Percentiles rank a stretch among this genome's conserved stretches.
These are phyloP conservation scores for Phoxinus phoxinus DNA, from an alignment of 2,113 vertebrate species.

Conservation along the genomic window DNA sequence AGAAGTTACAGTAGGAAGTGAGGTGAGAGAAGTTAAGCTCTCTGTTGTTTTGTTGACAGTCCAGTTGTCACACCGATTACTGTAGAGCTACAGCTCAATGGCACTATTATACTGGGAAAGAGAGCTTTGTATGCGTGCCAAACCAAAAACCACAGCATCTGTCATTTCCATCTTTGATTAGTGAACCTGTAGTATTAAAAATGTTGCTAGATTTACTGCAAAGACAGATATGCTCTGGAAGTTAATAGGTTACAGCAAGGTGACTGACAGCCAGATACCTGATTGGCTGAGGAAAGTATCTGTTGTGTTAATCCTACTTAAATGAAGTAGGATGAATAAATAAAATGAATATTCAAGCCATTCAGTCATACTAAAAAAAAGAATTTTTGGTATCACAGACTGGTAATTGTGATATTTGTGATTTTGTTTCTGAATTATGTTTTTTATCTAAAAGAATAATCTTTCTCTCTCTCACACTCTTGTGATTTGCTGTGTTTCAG, in stretches of 20 bases:
- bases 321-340: background rate
- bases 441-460: background rate
- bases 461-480: background rate
- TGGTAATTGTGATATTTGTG: too few species aligned
- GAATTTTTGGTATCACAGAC: background rate
- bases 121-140: background rate
- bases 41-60: background rate
- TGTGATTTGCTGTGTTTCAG: conserved; percentile 59
- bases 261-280: background rate
- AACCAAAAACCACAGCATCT: conserved; percentile 3
- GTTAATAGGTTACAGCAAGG: background rate
- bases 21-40: background rate
- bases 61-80: background rate
- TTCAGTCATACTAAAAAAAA: background rate
- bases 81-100: background rate
- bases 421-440: background rate
- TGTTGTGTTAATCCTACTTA: conserved; percentile 3
- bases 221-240: conserved; percentile 4
- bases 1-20: background rate
- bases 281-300: background rate
- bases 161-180: background rate
- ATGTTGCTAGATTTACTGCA: background rate
- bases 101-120: background rate
- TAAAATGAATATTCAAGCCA: background rate
- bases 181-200: background rate